These are phyloP conservation scores for Calliphora vicina DNA, from an alignment of 1,140 invertebrate species.

Conservation along the genomic window DNA sequence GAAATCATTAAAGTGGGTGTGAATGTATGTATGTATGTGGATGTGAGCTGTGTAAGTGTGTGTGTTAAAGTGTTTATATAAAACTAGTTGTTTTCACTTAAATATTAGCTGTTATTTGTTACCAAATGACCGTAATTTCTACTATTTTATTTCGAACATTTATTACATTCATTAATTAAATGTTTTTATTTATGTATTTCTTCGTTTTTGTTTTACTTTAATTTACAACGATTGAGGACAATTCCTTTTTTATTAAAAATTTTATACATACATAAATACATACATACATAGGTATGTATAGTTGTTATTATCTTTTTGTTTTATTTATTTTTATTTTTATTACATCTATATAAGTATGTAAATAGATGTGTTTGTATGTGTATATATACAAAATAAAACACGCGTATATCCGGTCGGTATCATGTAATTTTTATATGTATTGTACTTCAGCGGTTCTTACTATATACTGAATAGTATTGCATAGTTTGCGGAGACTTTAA, in stretches of 20 bases:
- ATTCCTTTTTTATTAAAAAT: no score
- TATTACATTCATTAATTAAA: not conserved
- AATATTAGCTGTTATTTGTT: not conserved
- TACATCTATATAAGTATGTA: not conserved
- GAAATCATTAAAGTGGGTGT: not conserved
- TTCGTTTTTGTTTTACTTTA: no score
- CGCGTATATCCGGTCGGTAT: conserved; percentile 7
- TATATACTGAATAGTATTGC: conserved; percentile 9
- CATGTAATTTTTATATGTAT: not conserved
- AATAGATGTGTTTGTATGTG: not conserved
- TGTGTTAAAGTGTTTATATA: not conserved
- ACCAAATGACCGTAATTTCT: not conserved
- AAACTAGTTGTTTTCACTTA: not conserved
- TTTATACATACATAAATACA: no score
- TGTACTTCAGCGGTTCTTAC: conserved; percentile 3
- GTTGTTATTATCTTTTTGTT: not conserved
- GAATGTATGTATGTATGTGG: not conserved
- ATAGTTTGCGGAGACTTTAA: conserved; percentile 1
- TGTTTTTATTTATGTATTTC: not conserved
- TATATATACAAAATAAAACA: conserved; percentile 8
- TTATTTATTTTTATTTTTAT: not conserved
- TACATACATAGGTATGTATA: no score
- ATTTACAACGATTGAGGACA: no score
- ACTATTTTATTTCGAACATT: not conserved
- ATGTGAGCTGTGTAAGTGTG: not conserved